These are phyloP conservation scores for Taeniopygia guttata DNA, from an alignment of 2,797 vertebrate species.

Conservation along the genomic window DNA sequence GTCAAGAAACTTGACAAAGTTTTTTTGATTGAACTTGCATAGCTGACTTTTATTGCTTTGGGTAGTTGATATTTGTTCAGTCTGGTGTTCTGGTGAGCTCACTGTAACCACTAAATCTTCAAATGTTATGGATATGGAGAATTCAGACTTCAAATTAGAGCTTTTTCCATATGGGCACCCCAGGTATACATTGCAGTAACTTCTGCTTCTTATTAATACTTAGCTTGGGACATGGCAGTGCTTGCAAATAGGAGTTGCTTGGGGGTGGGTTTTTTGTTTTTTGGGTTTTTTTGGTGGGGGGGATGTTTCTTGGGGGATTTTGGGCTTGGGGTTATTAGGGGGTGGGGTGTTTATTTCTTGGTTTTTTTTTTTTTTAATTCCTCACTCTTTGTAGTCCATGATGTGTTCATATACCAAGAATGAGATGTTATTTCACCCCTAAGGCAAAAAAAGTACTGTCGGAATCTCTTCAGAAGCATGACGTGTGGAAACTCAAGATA, in stretches of 20 bases:
- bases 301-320: rapidly evolving
- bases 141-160: not conserved
- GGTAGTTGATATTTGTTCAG: not conserved
- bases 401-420: not conserved
- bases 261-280: not conserved
- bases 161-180: not conserved
- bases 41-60: not conserved
- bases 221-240: not conserved
- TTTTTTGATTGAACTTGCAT: not conserved
- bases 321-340: rapidly evolving
- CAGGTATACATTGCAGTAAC: not conserved
- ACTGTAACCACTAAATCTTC: not conserved
- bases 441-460: rapidly evolving
- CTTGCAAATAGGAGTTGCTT: not conserved
- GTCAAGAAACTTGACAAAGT: not conserved
- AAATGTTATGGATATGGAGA: not conserved
- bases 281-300: rapidly evolving
- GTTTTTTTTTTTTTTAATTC: not conserved
- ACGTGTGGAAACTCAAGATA: not conserved
- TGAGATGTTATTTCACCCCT: not conserved
- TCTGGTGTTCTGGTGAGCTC: not conserved
- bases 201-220: not conserved
- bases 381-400: not conserved
- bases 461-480: not conserved
- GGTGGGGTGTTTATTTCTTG: rapidly evolving